phyloP scores from a whole-genome alignment of 2,113 vertebrate genomes.

The Oenanthe melanoleuca region DNA sequence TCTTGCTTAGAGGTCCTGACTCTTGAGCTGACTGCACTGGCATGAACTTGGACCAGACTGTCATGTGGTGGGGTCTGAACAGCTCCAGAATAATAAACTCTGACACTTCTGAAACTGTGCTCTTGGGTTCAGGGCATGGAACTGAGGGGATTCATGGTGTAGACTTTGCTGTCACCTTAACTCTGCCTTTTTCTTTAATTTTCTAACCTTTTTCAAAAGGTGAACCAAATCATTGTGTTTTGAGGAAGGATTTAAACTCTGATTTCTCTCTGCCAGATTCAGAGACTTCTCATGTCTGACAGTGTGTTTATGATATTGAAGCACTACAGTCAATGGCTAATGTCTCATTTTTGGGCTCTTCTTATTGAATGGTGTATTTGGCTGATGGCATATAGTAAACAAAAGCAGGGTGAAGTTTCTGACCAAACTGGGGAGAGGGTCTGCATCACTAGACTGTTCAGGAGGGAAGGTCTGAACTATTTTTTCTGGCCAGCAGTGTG shows the following conservation, averaged over 20 bases:
- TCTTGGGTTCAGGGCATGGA: neutral
- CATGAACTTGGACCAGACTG: neutral
- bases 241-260: neutral
- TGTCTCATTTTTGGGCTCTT: neutral
- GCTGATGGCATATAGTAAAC: neutral
- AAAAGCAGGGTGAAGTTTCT: neutral
- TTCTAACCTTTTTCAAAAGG: neutral
- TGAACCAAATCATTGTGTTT: neutral
- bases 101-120: neutral
- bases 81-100: neutral
- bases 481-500: neutral
- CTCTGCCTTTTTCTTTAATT: neutral
- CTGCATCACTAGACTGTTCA: neutral
- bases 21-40: neutral
- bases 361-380: neutral
- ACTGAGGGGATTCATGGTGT: neutral
- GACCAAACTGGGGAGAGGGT: rapidly evolving
- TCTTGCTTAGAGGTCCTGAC: neutral
- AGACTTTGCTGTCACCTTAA: neutral
- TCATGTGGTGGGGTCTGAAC: neutral
- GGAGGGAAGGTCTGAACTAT: neutral
- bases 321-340: neutral
- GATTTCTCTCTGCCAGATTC: neutral
- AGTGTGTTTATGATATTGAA: neutral
- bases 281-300: neutral